Base-by-base conservation (phyloP, 2,113 vertebrate species). In the Anguilla rostrata region DNA sequence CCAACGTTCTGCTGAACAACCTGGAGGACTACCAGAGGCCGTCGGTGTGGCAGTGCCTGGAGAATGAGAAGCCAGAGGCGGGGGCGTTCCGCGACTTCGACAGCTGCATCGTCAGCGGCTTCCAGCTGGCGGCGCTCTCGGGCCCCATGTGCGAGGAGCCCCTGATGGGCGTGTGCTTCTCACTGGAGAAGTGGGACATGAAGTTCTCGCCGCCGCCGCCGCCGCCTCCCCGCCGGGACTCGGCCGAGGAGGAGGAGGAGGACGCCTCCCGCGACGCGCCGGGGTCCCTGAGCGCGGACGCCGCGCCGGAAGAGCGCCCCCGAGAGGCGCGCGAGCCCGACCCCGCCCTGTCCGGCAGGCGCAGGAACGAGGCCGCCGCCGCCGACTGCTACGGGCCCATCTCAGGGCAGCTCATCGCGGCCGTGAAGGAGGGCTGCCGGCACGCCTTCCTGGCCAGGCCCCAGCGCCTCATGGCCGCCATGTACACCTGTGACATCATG, bases 131-230 rank as follows among this genome's bases (percentile, higher is more conserved):
- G 26, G 93, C 98, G 0, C 96, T 99, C 49, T 94, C 98, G 0
- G 98, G 98, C 40, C 98, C 98, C 63, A 97, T 99, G 97, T 99
- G 98, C 86, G 98, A 99, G 92, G 98, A 99, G 91, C 98, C 98
- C 0, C 94, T 99, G 80, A 99, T 99, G 98, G 98, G 98, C 0
- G 98, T 99, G 46, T 99, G 98, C 89, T 99, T 99, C 91, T 90
- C 94, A 0, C 92, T 99, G 84, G 98, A 99, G 92, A 96, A 93
- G 87, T 98, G 97, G 96, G 96, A 99, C 87, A 86, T 98, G 34
- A 96, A 86, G 91, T 92, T 93, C 39, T 81, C 87, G 22, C 78
- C 85, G 49, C 29, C 88, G 16, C 43, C 87, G 22, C 78, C 85
- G 49, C 29, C 88, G 16, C 43, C 83, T 11, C 88, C 85, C 0